Percentiles rank a stretch among this genome's conserved stretches.
phyloP scores from a whole-genome alignment of 2,113 vertebrate genomes.

The Gambusia affinis region DNA sequence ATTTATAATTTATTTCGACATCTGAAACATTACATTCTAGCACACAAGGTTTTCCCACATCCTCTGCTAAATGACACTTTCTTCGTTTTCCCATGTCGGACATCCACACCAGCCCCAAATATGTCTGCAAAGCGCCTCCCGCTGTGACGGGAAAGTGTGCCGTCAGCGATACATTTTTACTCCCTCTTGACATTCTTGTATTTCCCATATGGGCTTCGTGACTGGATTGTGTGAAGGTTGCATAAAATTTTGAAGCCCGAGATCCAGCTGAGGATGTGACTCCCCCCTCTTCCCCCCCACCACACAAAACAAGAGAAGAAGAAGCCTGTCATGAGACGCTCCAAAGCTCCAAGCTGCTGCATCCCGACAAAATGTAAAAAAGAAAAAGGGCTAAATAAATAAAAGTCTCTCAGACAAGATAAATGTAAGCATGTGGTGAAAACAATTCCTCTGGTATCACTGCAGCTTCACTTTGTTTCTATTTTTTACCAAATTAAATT shows the following conservation, averaged over 20 bases:
- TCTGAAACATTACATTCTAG: slow-evolving; percentile 16
- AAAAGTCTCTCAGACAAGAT: slow-evolving; percentile 7
- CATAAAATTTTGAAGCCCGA: slow-evolving; percentile 56
- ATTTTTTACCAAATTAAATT: neutral
- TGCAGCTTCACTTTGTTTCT: neutral
- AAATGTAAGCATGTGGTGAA: slow-evolving; percentile 1
- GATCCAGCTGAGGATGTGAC: slow-evolving; percentile 48
- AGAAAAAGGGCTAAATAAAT: neutral
- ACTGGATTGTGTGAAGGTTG: slow-evolving; percentile 57
- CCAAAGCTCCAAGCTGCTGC: slow-evolving; percentile 8
- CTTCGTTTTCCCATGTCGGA: slow-evolving; percentile 10
- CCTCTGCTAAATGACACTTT: slow-evolving; percentile 7
- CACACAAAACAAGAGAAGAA: slow-evolving; percentile 36
- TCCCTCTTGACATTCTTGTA: slow-evolving; percentile 27
- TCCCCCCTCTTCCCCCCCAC: neutral
- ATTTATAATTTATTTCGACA: slow-evolving; percentile 12
- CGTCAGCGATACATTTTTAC: slow-evolving; percentile 54
- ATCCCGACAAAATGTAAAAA: neutral
- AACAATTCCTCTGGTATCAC: neutral
- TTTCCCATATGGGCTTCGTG: slow-evolving; percentile 51
- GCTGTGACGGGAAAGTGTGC: slow-evolving; percentile 38
- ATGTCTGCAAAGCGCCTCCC: slow-evolving; percentile 38
- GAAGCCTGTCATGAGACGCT: slow-evolving; percentile 24
- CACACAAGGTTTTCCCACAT: slow-evolving; percentile 8
- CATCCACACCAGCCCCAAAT: slow-evolving; percentile 51